Percentiles rank a stretch among this genome's conserved stretches.
These are phyloP conservation scores for Miniopterus natalensis DNA, from an alignment of 2,113 vertebrate species.

Conservation along the genomic window DNA sequence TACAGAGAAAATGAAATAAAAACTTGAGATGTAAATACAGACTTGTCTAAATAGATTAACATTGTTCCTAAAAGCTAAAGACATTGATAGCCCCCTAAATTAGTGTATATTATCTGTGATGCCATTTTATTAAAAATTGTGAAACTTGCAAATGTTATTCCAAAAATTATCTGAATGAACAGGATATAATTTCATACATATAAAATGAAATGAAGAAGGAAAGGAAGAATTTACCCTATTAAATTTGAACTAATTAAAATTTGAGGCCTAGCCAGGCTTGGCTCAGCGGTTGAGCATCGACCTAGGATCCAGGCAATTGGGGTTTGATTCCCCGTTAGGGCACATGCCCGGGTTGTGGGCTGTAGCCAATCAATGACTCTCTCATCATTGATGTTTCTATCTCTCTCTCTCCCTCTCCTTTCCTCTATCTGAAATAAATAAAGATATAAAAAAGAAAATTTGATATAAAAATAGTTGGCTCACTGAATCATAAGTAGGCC, in stretches of 20 bases:
- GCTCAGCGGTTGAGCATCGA: no score
- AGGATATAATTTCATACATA: not conserved
- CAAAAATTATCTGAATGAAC: not conserved
- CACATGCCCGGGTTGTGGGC: no score
- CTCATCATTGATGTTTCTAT: no score
- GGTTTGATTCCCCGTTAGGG: no score
- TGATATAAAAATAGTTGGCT: not conserved
- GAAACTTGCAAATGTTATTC: not conserved
- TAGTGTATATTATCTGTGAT: not conserved
- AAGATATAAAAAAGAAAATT: not conserved
- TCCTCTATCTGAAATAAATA: no score
- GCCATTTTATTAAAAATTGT: not conserved
- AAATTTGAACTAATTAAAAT: constrained; percentile 15
- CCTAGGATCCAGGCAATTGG: no score
- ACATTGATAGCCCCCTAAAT: not conserved
- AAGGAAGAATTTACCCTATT: not conserved
- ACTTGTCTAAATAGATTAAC: not conserved
- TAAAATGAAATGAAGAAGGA: not conserved
- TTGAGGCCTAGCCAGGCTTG: no score
- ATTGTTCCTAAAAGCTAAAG: not conserved
- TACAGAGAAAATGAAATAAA: constrained; percentile 6
- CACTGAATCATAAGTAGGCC: not conserved
- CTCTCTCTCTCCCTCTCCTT: no score
- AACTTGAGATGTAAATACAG: not conserved
- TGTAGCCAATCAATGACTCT: no score